phyloP scores from a whole-genome alignment of 1,140 invertebrate species.

The Gerris buenoi region DNA sequence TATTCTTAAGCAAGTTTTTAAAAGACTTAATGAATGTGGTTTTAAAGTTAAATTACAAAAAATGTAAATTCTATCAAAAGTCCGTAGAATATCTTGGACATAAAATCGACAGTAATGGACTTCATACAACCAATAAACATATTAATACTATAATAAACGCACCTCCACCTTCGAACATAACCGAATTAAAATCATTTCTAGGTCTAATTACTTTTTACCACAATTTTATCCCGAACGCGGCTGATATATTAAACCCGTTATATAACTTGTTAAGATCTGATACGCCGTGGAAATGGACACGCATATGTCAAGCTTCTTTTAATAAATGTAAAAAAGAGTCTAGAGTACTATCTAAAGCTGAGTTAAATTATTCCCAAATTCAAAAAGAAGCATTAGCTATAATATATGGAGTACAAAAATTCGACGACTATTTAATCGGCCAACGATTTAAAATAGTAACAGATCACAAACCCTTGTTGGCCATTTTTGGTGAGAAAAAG shows the following conservation, averaged over 20 bases:
- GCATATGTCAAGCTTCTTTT: constrained; percentile 14
- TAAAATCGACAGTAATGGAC: neutral
- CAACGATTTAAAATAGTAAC: neutral
- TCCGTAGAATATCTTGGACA: constrained; percentile 9
- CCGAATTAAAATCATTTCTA: constrained; percentile 9
- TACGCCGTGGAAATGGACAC: constrained; percentile 13
- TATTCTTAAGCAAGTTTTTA: neutral
- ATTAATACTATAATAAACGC: neutral
- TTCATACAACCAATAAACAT: constrained; percentile 5
- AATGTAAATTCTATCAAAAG: constrained; percentile 3
- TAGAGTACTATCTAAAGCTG: constrained; percentile 28
- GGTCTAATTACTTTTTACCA: constrained; percentile 18
- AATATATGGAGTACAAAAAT: constrained; percentile 28
- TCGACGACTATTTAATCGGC: constrained; percentile 6
- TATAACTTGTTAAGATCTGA: constrained; percentile 16
- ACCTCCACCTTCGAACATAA: neutral
- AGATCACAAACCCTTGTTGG: neutral
- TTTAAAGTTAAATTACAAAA: constrained; percentile 2
- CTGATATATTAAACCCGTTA: constrained; percentile 13
- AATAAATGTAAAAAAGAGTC: constrained; percentile 19
- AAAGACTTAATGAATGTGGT: neutral
- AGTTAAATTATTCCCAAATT: constrained; percentile 35
- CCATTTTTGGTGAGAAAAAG: constrained; percentile 5
- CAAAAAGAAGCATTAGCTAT: constrained; percentile 38
- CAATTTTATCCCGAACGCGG: constrained; percentile 13